Evolutionary conservation across 2,888 invertebrate species (phyloP), one percentile per base, ranked within the genome.

Genomic region (Amiota minor): DNA sequence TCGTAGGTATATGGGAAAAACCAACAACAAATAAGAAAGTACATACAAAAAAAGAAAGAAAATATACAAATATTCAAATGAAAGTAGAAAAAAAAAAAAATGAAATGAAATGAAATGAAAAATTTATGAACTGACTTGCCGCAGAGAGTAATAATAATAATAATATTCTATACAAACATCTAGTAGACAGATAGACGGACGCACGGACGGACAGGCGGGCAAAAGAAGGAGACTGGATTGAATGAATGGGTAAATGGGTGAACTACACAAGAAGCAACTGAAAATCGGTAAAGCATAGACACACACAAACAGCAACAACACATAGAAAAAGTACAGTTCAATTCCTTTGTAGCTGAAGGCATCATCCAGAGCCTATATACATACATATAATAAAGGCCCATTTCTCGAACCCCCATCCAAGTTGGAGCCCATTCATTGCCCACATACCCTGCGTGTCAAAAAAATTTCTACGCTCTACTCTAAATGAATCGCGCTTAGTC

Each of bases 111-210:
- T 45, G 62, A 64, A 71, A 71, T 71, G 70, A 59, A 70, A 55
- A 81, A 82, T 82, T 82, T 82, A 82, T 82, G 81, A 82, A 82
- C 82, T 82, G 75, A 79, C 79, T 81, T 80, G 77, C 74, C 68
- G 76, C 69, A 72, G 59, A 72, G 53, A 53, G 67, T 53, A 75
- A 75, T 73, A 76, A 72, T 73, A 74, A 70, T 49, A 70, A 62
- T 65, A 75, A 72, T 72, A 74, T 68, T 59, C 35, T 70, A 14
- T 70, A 59, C 59, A 23, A 59, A 71, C 61, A 71, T 47, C 16
- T 16, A 64, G 64, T 16, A 45, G 49, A 47, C 49, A 12, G 59
- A 1, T 59, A 3, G 53, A 45, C 45, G 62, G n/a, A 45, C 45
- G n/a, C n/a, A 45, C 23, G 9, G 62, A 62, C 62, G 12, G 62